Evolutionary conservation across 1,140 invertebrate species (phyloP).

Genomic region (Drosophila sproati): DNA sequence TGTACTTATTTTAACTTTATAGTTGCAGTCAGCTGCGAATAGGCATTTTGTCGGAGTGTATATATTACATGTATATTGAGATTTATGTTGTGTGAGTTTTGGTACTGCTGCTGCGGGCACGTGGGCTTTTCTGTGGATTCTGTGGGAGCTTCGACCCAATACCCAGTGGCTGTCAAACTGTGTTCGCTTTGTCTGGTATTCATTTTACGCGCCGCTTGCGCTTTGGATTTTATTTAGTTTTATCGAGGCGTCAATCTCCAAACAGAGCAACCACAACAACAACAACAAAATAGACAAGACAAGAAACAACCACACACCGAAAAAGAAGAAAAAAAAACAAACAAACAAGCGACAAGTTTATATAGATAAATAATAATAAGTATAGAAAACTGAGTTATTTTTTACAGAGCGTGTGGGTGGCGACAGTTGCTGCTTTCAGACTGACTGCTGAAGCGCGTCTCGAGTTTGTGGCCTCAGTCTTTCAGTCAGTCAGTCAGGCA

Average conservation of each 20-base stretch:
- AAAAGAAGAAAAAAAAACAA: neutral
- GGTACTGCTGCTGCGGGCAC: neutral
- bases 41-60: no score
- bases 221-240: constrained; percentile 42
- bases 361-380: constrained; percentile 50
- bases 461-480: constrained; percentile 17
- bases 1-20: no score
- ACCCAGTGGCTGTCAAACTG: constrained; percentile 38
- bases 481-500: constrained; percentile 6
- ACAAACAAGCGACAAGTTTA: neutral
- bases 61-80: no score
- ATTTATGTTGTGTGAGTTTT: no score
- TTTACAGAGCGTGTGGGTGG: constrained; percentile 61
- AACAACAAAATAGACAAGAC: constrained; percentile 16
- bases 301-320: constrained; percentile 30
- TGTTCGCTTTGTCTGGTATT: constrained; percentile 19
- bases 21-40: no score
- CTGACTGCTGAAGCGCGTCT: constrained; percentile 21
- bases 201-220: constrained; percentile 47
- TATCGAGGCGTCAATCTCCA: constrained; percentile 71
- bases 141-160: constrained; percentile 28
- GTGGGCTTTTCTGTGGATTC: constrained; percentile 36
- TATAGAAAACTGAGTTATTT: constrained; percentile 69
- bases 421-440: constrained; percentile 47
- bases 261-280: constrained; percentile 21